A percentile compares a stretch with the other conserved stretches of the same genome.
Conservation (phyloP, 2,113 vertebrate species). For the Megalops atlanticus region DNA sequence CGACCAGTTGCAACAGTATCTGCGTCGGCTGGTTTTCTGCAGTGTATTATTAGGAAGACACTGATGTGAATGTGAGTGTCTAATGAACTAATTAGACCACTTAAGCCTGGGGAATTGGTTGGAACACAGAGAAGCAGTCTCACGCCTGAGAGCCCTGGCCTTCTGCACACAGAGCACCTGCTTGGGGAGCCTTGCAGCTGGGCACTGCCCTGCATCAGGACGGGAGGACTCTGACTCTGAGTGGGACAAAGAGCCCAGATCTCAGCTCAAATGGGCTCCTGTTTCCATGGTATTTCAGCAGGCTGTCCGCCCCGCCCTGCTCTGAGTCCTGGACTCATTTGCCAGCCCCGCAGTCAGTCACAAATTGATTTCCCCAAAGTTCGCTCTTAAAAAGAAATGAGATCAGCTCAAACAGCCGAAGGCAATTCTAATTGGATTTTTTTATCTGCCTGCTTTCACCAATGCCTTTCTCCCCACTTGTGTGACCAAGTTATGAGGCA, state of each 20-base stretch:
- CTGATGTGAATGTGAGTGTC: neutral
- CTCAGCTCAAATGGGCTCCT: neutral
- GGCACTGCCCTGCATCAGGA: no score
- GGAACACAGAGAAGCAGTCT: neutral
- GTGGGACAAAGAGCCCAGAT: neutral
- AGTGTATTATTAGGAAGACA: neutral
- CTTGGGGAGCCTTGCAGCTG: no score
- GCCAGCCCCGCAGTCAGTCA: neutral
- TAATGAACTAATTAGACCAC: neutral
- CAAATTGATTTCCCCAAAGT: conserved; percentile 1
- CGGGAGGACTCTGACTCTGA: no score
- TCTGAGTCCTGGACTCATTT: neutral
- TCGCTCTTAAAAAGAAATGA: neutral
- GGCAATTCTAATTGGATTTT: conserved; percentile 5
- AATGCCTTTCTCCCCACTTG: neutral
- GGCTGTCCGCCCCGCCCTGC: neutral
- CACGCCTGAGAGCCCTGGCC: no score
- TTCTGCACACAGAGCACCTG: no score
- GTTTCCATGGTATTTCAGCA: no score
- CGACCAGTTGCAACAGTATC: no score
- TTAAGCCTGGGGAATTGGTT: neutral
- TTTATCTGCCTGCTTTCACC: neutral
- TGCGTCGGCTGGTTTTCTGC: neutral
- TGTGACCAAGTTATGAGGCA: neutral
- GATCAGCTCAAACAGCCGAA: neutral